Base-by-base conservation (phyloP, 2,888 invertebrate species). In the Drosophila robusta region DNA sequence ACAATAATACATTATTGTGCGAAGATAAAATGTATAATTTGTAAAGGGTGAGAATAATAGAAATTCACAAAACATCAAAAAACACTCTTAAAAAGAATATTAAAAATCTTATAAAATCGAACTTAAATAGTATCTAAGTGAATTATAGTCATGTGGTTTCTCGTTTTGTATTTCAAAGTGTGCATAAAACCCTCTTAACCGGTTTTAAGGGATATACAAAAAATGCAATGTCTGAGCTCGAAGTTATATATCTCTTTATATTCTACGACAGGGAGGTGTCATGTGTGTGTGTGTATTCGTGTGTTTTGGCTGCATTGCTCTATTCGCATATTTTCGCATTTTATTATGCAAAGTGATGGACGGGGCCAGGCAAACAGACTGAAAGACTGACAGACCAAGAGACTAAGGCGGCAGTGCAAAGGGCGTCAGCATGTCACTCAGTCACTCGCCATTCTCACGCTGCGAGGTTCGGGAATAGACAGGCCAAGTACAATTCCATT, bases 241-340 rank as follows among this genome's bases (percentile, higher is more conserved):
- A 2, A 57, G 42, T 55, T 36, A 49, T 63, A 49, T 63, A 58
- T 75, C 58, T 63, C 51, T 67, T 55, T 56, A 46, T 54, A 42
- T 63, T 68, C 74, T 67, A 62, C 32, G 36, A 24, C 44, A 42
- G 41, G 41, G 41, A 12, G 41, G 52, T 52, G 45, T 38, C 29
- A 34, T 57, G 51, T 34, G 14, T 51, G 38, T 44, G 16, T 57
- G 39, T 56, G 58, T 60, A 12, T 67, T 46, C 47, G 54, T 56
- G 58, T 76, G 63, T 67, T 67, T 69, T 75, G 49, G 62, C 54
- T 69, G 80, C 79, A 74, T 89, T 80, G 63, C 70, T 88, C 57
- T 64, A 78, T 85, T 89, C 88, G 85, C 86, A 87, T 88, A 78
- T 89, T 78, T 89, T 89, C 83, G 82, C 90, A 90, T 90, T 89